Base-by-base conservation (phyloP, 2,888 invertebrate genomes). In the Cloeon dipterum region DNA sequence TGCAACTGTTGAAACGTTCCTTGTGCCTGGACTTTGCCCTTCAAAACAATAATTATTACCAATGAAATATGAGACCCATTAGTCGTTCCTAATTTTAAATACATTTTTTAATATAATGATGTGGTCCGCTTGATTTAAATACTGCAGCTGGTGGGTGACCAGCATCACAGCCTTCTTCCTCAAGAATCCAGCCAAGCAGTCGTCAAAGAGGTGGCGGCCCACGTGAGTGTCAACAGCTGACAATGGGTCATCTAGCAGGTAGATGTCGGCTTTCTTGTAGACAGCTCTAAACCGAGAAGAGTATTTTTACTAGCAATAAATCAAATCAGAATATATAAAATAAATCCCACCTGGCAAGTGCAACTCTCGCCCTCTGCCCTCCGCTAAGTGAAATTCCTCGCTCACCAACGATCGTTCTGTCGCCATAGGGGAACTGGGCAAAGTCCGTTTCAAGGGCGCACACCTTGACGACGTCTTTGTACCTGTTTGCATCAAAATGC, bases 221-320 rank as follows among this genome's bases (percentile, higher is more conserved):
- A 91, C 89, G 52, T 82, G 79, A 0, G 86, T 70, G 58, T 91
- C 91, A n/a, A 91, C 89, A 0, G 89, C 89, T 41, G 85, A 74
- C 25, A 91, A 60, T 1, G 91, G 89, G 60, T 91, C 91, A 54
- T 91, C 91, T 37, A 91, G 58, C 13, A 91, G 56, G 52, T 86
- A 89, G 44, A 89, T 74, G 46, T 86, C 82, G 19, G 79, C 75
- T 48, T 76, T 65, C 51, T 71, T 66, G 46, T 83, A 85, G 39
- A 82, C 65, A 4, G 81, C 75, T 43, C 89, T 58, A 1, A 71
- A 10, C 32, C 10, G 17, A n/a, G 25, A 3, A 13, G 34, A n/a
- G 8, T 10, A 14, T 11, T 20, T 20, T 13, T 3, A 23, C 23
- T 5, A 25, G 5, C 8, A 18, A 16, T n/a, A n/a, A 17, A 17